Conservation (phyloP, 2,888 invertebrate species). For the Melanargia galathea region DNA sequence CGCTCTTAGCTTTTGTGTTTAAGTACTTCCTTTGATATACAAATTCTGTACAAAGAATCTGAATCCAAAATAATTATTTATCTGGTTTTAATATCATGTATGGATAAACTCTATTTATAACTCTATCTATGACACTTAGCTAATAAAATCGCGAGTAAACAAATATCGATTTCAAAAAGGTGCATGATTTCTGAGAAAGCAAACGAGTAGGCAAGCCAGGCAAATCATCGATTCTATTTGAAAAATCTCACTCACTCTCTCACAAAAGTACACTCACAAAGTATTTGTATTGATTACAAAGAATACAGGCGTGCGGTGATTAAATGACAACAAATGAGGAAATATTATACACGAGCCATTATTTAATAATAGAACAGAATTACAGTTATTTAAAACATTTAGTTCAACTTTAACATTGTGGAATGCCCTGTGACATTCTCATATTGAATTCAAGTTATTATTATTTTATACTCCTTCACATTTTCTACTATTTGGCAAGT, state of each 20-base stretch:
- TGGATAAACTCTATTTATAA: too few relatives aligned
- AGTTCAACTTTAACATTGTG: too few relatives aligned
- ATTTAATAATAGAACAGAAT: background rate
- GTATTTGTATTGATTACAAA: constrained; percentile 27
- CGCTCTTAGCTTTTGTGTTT: too few relatives aligned
- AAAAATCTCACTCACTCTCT: constrained; percentile 10
- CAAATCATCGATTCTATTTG: constrained; percentile 24
- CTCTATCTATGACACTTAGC: too few relatives aligned
- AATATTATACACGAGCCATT: background rate
- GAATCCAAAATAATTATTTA: too few relatives aligned
- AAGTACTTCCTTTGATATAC: too few relatives aligned
- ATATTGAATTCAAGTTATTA: too few relatives aligned
- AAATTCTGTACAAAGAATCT: too few relatives aligned
- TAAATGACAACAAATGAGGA: constrained; percentile 11
- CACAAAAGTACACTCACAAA: background rate
- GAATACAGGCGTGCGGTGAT: background rate
- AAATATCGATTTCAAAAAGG: constrained; percentile 18
- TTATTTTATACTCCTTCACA: too few relatives aligned
- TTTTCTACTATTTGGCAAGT: too few relatives aligned
- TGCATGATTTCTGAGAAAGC: constrained; percentile 18
- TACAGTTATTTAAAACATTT: constrained; percentile 3
- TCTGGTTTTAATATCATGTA: too few relatives aligned
- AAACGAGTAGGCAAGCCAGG: constrained; percentile 14
- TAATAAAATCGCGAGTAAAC: constrained; percentile 10
- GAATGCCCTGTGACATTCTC: too few relatives aligned